A percentile compares a stretch with the other conserved stretches of the same genome.
Conservation (phyloP, 1,140 invertebrate species). For the Microplitis mediator region DNA sequence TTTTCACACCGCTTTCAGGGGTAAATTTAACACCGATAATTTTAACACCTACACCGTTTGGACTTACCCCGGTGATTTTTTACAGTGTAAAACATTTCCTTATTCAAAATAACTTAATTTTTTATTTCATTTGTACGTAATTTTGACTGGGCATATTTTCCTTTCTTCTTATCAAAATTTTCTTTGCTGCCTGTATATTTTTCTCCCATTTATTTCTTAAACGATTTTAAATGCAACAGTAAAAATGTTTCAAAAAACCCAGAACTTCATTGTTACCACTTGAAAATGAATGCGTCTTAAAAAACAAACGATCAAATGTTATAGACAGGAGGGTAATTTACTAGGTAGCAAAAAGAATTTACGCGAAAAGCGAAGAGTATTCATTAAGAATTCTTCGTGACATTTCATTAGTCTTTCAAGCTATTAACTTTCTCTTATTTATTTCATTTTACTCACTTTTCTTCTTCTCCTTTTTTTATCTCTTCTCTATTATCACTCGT, state of each 20-base stretch:
- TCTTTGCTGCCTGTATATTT: too few relatives aligned
- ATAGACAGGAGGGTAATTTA: neutral
- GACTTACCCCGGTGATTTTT: too few relatives aligned
- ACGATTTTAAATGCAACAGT: neutral
- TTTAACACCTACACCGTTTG: too few relatives aligned
- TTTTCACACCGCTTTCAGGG: too few relatives aligned
- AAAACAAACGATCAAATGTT: neutral
- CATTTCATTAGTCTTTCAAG: constrained; percentile 21
- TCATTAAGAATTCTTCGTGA: constrained; percentile 25
- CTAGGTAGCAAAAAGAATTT: constrained; percentile 8
- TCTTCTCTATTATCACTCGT: neutral
- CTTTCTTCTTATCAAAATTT: too few relatives aligned
- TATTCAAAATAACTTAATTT: too few relatives aligned
- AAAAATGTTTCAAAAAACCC: neutral
- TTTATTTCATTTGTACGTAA: too few relatives aligned
- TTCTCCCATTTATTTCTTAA: too few relatives aligned
- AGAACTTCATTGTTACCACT: neutral
- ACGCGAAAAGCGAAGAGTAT: neutral
- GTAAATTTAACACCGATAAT: too few relatives aligned
- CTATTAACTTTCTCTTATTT: neutral
- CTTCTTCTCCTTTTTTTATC: neutral
- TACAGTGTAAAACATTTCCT: too few relatives aligned
- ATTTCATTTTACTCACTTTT: neutral
- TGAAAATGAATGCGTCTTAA: neutral
- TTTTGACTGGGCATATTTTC: too few relatives aligned